Percentiles rank a stretch among this genome's conserved stretches.
phyloP scores from a whole-genome alignment of 2,888 invertebrate species.

The Gortyna flavago region DNA sequence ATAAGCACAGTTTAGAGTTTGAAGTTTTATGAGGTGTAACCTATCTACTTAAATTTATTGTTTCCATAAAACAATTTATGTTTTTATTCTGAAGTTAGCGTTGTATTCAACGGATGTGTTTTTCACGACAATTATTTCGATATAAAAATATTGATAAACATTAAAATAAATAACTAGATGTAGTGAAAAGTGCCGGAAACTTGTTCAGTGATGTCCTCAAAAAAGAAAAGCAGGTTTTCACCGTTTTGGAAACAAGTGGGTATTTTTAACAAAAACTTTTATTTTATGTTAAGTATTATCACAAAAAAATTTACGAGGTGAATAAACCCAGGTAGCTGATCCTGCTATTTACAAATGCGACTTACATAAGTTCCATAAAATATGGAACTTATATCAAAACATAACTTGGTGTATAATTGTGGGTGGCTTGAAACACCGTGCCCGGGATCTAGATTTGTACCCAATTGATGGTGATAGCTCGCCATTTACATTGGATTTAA shows the following conservation, averaged over 20 bases:
- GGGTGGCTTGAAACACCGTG: no score
- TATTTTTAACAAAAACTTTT: no score
- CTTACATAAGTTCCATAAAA: no score
- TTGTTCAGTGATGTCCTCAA: slow-evolving; percentile 40
- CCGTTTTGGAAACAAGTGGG: slow-evolving; percentile 65
- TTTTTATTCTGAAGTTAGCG: not conserved
- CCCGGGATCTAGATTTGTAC: no score
- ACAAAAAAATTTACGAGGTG: not conserved
- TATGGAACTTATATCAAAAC: no score
- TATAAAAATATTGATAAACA: not conserved
- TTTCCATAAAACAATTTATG: not conserved
- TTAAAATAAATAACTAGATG: slow-evolving; percentile 13
- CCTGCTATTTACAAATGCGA: not conserved
- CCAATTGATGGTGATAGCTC: no score
- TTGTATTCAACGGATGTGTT: slow-evolving; percentile 12
- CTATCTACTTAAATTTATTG: slow-evolving; percentile 12
- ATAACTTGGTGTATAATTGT: no score
- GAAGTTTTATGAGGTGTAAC: slow-evolving; percentile 16
- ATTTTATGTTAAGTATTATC: no score
- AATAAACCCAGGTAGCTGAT: not conserved
- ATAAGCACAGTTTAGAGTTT: slow-evolving; percentile 8
- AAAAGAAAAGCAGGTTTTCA: slow-evolving; percentile 51
- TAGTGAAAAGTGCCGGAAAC: not conserved
- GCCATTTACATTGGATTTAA: no score
- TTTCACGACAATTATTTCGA: not conserved